Evolutionary conservation across 1,140 invertebrate species (phyloP).

Genomic region (Homarus americanus): DNA sequence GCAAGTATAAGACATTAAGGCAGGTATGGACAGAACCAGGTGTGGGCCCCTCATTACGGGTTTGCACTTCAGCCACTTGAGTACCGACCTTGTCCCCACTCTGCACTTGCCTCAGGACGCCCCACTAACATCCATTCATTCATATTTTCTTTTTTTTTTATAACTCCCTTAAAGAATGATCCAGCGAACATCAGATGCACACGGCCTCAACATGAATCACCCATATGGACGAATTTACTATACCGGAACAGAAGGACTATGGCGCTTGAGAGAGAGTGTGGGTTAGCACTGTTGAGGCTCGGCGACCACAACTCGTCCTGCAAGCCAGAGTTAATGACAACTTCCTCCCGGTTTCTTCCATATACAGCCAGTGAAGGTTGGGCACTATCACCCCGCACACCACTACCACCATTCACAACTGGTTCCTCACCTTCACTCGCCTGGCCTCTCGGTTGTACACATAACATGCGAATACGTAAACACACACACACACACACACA

Average conservation of each 20-base stretch:
- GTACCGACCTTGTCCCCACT: slow-evolving; percentile 32
- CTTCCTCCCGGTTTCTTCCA: slow-evolving; percentile 58
- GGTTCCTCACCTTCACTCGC: neutral
- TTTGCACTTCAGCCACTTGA: neutral
- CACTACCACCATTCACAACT: slow-evolving; percentile 32
- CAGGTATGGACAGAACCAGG: neutral
- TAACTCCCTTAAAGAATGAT: slow-evolving; percentile 18
- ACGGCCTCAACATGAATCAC: neutral
- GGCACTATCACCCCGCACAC: slow-evolving; percentile 42
- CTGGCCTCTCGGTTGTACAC: neutral
- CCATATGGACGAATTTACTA: neutral
- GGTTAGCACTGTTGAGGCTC: slow-evolving; percentile 9
- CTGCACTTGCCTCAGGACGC: neutral
- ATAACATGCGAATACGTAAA: no score
- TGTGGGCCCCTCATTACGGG: neutral
- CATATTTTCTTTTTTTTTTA: slow-evolving; percentile 11
- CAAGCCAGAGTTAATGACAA: slow-evolving; percentile 50
- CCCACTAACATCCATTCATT: slow-evolving; percentile 23
- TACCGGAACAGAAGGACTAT: neutral
- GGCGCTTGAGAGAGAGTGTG: neutral
- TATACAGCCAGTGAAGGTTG: slow-evolving; percentile 57
- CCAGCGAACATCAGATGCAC: neutral
- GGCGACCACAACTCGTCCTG: neutral
- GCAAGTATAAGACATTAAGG: no score
- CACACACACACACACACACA: slow-evolving; percentile 16